phyloP scores from a whole-genome alignment of 2,888 invertebrate species.

The Chrysopilus asiliformis region DNA sequence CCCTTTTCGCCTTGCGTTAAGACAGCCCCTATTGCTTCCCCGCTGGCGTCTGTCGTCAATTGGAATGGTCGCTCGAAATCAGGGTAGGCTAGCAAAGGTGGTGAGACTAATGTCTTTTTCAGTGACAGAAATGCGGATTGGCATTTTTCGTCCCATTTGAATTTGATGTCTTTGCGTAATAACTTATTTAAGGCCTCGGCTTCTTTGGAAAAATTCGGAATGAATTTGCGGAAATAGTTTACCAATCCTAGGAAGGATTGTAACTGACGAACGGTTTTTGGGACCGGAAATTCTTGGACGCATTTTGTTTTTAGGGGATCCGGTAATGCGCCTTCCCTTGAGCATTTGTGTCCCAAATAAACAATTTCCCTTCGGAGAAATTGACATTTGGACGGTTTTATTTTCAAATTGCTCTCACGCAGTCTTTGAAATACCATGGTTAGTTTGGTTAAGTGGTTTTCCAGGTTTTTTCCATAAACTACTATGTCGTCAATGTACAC shows the following conservation, averaged over 20 bases:
- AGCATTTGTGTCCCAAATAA: conserved; percentile 11
- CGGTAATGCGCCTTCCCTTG: background rate
- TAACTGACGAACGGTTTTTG: too few relatives aligned
- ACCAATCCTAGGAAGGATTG: too few relatives aligned
- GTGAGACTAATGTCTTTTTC: background rate
- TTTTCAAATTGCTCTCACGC: conserved; percentile 6
- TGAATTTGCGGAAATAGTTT: too few relatives aligned
- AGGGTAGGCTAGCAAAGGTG: background rate
- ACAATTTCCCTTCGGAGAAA: conserved; percentile 12
- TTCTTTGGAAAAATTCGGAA: too few relatives aligned
- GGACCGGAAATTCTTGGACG: conserved; percentile 1
- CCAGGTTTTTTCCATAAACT: too few relatives aligned
- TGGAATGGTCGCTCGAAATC: background rate
- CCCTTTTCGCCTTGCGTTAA: too few relatives aligned
- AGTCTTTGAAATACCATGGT: conserved; percentile 4
- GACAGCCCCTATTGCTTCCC: background rate
- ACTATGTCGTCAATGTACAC: too few relatives aligned
- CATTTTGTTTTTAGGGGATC: conserved; percentile 4
- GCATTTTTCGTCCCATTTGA: too few relatives aligned
- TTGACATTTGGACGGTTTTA: conserved; percentile 17
- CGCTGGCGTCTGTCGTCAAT: background rate
- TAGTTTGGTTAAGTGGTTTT: conserved; percentile 18
- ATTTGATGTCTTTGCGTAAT: too few relatives aligned
- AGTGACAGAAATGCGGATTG: too few relatives aligned
- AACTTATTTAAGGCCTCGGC: background rate